Evolutionary conservation across 2,113 vertebrate species (phyloP).

Genomic region (Pagrus major): DNA sequence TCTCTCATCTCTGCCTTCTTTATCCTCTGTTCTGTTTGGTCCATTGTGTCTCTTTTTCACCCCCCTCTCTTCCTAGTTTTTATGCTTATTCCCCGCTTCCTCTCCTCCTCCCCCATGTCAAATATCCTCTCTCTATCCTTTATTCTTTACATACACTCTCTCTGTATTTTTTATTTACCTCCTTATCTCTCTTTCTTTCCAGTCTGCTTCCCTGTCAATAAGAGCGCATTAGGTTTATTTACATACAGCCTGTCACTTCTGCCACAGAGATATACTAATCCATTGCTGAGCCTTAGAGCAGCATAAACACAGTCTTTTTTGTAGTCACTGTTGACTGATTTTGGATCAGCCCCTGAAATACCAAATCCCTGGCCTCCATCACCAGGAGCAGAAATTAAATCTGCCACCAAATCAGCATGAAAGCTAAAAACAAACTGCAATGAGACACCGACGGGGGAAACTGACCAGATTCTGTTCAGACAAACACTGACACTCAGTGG

Average conservation of each 20-base stretch:
- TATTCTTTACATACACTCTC: neutral
- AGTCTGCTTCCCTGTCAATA: slow-evolving; percentile 29
- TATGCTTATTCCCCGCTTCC: neutral
- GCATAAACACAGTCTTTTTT: slow-evolving; percentile 44
- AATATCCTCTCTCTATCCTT: slow-evolving; percentile 1
- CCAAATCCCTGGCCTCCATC: slow-evolving; percentile 33
- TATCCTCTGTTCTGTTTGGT: slow-evolving; percentile 31
- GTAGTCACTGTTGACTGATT: slow-evolving; percentile 49
- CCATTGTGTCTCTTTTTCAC: slow-evolving; percentile 11
- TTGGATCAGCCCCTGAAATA: slow-evolving; percentile 38
- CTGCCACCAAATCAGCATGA: slow-evolving; percentile 38
- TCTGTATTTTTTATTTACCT: neutral
- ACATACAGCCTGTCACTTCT: slow-evolving; percentile 58
- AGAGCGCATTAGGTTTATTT: slow-evolving; percentile 41
- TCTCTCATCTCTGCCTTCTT: slow-evolving; percentile 34
- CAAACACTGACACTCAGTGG: slow-evolving; percentile 72
- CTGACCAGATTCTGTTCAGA: slow-evolving; percentile 11
- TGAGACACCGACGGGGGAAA: neutral
- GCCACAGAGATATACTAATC: slow-evolving; percentile 51
- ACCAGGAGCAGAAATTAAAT: slow-evolving; percentile 50
- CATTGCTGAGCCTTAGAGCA: slow-evolving; percentile 39
- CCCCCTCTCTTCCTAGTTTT: slow-evolving; percentile 16
- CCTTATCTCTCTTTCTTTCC: slow-evolving; percentile 19
- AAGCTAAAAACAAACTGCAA: slow-evolving; percentile 21
- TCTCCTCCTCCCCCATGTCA: slow-evolving; percentile 22